These are phyloP conservation scores for Scalopus aquaticus DNA, from an alignment of 2,113 vertebrate species.

Conservation along the genomic window DNA sequence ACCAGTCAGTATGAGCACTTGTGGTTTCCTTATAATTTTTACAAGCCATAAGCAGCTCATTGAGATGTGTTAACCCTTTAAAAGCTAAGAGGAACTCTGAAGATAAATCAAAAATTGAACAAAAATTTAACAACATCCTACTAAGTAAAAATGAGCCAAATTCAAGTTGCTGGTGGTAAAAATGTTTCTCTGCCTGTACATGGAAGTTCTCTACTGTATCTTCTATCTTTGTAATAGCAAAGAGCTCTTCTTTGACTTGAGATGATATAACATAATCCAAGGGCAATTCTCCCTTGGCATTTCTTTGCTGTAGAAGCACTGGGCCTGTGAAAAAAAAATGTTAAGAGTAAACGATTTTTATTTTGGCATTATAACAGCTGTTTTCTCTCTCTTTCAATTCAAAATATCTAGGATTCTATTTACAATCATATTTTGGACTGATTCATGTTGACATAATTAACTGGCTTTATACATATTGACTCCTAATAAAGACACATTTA, in stretches of 20 bases:
- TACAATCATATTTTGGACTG: slow-evolving; percentile 77
- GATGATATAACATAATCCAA: slow-evolving; percentile 87
- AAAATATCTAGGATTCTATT: slow-evolving; percentile 56
- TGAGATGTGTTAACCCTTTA: slow-evolving; percentile 58
- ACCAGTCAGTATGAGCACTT: slow-evolving; percentile 84
- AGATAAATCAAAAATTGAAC: slow-evolving; percentile 86
- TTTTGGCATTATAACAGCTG: slow-evolving; percentile 72
- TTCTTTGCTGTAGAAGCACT: slow-evolving; percentile 88
- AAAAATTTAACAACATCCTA: slow-evolving; percentile 87
- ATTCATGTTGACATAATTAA: slow-evolving; percentile 78
- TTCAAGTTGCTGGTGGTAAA: slow-evolving; percentile 81
- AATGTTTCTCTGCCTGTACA: slow-evolving; percentile 71
- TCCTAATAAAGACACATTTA: slow-evolving; percentile 65
- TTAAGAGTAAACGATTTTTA: slow-evolving; percentile 61
- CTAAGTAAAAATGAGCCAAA: slow-evolving; percentile 83
- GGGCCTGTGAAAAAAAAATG: slow-evolving; percentile 87
- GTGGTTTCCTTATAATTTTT: slow-evolving; percentile 75
- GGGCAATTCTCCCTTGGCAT: slow-evolving; percentile 82
- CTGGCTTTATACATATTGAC: slow-evolving; percentile 57
- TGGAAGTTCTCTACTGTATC: slow-evolving; percentile 80
- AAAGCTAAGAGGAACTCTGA: slow-evolving; percentile 80
- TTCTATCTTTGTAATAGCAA: slow-evolving; percentile 82
- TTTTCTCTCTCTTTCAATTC: slow-evolving; percentile 47
- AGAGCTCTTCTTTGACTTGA: slow-evolving; percentile 87
- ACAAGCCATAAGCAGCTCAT: slow-evolving; percentile 59